These are phyloP conservation scores for Sebastes iracundus DNA, from an alignment of 2,797 vertebrate species.

Conservation along the genomic window DNA sequence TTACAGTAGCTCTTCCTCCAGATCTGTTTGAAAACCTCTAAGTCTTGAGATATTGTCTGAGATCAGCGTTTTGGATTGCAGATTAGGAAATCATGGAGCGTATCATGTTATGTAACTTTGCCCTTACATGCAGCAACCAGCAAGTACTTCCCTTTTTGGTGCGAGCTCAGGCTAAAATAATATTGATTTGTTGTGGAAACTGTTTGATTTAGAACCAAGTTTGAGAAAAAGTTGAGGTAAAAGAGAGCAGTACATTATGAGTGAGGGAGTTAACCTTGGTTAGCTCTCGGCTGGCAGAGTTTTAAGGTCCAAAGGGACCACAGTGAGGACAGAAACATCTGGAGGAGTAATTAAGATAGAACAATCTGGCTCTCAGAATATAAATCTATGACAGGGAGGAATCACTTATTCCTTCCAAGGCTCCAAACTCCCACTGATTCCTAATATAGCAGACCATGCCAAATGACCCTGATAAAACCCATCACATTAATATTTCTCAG, in stretches of 20 bases:
- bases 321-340: constrained; percentile 49
- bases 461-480: constrained; percentile 39
- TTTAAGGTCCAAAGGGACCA: constrained; percentile 21
- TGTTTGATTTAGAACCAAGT: background rate
- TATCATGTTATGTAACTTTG: constrained; percentile 26
- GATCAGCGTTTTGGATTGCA: constrained; percentile 33
- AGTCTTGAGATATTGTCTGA: constrained; percentile 1
- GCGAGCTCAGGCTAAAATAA: background rate
- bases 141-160: background rate
- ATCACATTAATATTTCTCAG: constrained; percentile 12
- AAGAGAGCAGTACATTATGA: background rate
- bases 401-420: constrained; percentile 28
- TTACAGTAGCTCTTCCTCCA: background rate
- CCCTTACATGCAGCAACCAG: background rate
- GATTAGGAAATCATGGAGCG: background rate
- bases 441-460: constrained; percentile 17
- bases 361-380: constrained; percentile 38
- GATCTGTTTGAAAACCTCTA: constrained; percentile 7
- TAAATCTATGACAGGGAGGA: constrained; percentile 40
- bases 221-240: constrained; percentile 12
- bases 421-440: constrained; percentile 33
- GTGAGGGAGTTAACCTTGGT: constrained; percentile 20
- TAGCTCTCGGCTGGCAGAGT: constrained; percentile 21
- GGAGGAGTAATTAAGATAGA: constrained; percentile 50
- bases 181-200: background rate